Percentiles rank a stretch among this genome's conserved stretches.
These are phyloP conservation scores for Platycheirus albimanus DNA, from an alignment of 2,888 invertebrate species.

Conservation along the genomic window DNA sequence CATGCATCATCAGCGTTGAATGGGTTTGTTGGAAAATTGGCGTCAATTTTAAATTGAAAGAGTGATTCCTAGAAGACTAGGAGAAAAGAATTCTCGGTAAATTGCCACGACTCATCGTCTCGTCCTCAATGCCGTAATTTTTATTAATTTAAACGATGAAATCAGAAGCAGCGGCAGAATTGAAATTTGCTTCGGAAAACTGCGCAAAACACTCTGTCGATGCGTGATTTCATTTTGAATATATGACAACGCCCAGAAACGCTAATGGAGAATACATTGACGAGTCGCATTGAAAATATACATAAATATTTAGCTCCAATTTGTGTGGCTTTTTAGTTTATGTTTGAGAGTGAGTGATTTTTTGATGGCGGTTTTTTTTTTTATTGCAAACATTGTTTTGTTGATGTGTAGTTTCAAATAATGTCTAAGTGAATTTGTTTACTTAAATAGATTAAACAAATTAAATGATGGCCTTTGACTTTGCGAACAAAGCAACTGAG, in stretches of 20 bases:
- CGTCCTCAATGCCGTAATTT: constrained; percentile 26
- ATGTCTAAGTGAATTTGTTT: too few relatives aligned
- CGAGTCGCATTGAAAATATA: neutral
- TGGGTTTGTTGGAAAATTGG: neutral
- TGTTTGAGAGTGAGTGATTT: neutral
- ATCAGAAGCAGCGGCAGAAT: constrained; percentile 30
- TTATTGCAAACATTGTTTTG: neutral
- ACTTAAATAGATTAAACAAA: too few relatives aligned
- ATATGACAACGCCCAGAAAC: neutral
- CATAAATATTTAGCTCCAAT: neutral
- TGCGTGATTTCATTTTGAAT: neutral
- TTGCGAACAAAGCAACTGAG: too few relatives aligned
- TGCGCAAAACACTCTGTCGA: neutral
- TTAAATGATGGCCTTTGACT: too few relatives aligned
- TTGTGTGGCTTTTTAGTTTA: neutral
- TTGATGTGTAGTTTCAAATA: too few relatives aligned
- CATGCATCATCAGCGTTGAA: neutral
- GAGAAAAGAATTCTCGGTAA: constrained; percentile 30
- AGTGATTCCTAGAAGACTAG: neutral
- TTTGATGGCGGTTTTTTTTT: neutral
- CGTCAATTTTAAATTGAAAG: neutral
- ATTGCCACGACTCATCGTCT: constrained; percentile 22
- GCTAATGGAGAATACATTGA: neutral
- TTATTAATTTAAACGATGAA: constrained; percentile 60
- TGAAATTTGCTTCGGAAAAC: neutral